Conservation (phyloP, 35 echinoderm and acorn worm species). For the Acanthaster planci region DNA sequence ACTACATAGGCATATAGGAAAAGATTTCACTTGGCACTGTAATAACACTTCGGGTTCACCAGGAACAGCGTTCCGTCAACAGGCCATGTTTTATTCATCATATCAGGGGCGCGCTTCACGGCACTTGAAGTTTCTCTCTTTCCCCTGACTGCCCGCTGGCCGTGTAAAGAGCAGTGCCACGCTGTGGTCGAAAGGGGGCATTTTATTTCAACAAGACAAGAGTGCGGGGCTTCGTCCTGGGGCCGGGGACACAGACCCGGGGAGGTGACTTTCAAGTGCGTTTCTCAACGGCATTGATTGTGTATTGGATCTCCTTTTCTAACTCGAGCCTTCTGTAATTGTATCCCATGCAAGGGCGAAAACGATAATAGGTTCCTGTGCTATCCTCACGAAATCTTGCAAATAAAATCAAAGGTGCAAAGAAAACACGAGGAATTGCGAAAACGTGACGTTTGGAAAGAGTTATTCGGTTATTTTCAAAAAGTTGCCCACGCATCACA, state of each 20-base stretch:
- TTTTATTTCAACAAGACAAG: conserved; percentile 2
- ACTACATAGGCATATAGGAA: too few relatives aligned
- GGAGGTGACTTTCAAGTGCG: conserved; percentile 22
- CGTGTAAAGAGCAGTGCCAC: not conserved
- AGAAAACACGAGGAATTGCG: too few relatives aligned
- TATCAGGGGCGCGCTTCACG: not conserved
- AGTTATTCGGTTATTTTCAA: too few relatives aligned
- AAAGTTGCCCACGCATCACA: too few relatives aligned
- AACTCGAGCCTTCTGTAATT: too few relatives aligned
- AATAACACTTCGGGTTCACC: not conserved
- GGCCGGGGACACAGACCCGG: not conserved
- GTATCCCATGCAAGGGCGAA: too few relatives aligned
- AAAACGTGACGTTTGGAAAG: too few relatives aligned
- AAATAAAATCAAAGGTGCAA: too few relatives aligned
- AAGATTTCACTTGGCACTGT: too few relatives aligned
- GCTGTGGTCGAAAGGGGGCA: conserved; percentile 1
- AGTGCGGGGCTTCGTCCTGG: not conserved
- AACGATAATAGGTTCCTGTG: too few relatives aligned
- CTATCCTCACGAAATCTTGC: too few relatives aligned
- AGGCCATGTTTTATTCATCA: conserved; percentile 21
- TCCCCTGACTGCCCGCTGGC: not conserved
- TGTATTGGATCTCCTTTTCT: not conserved
- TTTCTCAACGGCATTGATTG: not conserved
- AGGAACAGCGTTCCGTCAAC: not conserved
- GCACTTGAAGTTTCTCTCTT: not conserved